A percentile compares a stretch with the other conserved stretches of the same genome.
Evolutionary conservation across 2,797 vertebrate genomes (phyloP).

Genomic region (Halcyon leucocephala): DNA sequence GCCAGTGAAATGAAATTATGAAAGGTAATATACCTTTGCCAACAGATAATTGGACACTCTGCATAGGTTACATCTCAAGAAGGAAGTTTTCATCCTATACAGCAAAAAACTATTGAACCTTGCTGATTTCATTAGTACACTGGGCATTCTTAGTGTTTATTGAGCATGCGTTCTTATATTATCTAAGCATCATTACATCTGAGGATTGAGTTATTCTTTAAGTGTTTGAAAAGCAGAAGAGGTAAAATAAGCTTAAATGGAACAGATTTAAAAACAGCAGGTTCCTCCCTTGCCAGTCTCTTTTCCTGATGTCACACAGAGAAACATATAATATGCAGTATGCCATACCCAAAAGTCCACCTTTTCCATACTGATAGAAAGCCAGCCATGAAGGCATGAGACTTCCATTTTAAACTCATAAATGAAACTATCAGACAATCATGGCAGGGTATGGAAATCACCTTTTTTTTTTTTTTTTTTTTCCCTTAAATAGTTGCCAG

Average conservation of each 20-base stretch:
- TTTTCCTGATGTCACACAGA: not conserved
- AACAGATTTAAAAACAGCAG: not conserved
- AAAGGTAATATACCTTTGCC: not conserved
- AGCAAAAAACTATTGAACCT: not conserved
- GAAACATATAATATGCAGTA: not conserved
- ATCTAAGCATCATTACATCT: not conserved
- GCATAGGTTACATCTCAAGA: not conserved
- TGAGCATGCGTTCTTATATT: not conserved
- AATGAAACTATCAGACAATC: not conserved
- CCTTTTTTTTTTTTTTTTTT: not conserved
- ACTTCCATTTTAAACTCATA: not conserved
- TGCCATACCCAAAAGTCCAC: not conserved
- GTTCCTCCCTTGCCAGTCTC: not conserved
- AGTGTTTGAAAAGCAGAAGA: not conserved
- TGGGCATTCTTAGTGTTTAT: not conserved
- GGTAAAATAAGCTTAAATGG: not conserved
- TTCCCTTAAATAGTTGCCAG: not conserved
- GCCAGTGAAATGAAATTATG: not conserved
- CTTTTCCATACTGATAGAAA: not conserved
- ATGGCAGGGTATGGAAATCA: not conserved
- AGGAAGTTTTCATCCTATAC: not conserved
- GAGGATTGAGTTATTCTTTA: not conserved
- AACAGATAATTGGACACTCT: slow-evolving; percentile 14
- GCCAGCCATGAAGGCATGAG: not conserved
- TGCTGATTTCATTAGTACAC: slow-evolving; percentile 10